Evolutionary conservation across 2,888 invertebrate genomes (phyloP), one percentile per base, ranked within the genome.

Genomic region (Phengaris alcon): DNA sequence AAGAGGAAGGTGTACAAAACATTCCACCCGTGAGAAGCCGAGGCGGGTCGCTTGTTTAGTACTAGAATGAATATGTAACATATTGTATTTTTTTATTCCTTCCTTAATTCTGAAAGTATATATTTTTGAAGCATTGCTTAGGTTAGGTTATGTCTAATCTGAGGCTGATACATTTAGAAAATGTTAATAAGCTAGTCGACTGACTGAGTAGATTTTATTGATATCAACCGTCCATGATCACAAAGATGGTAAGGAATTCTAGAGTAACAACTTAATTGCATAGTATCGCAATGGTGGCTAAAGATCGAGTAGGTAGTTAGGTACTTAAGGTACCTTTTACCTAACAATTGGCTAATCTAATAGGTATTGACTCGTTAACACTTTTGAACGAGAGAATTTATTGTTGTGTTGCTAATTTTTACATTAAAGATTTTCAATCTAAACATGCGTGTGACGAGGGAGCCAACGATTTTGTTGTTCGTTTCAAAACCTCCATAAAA

Each of bases 211-310:
- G 9, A 70, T 15, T 12, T 48, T 70, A 51, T 51, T 70, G 48
- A 70, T 51, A 51, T 70, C 51, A 70, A 51, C 70, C 12, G 64
- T 64, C 35, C 13, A 64, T 35, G 64, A 35, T 13, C 10, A 64
- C 64, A 35, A 64, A 64, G 64, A 64, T 64, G 70, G 48, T 48
- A 54, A 12, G 59, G 22, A 22, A 68, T 76, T 72, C 64, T 44
- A 73, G 46, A 51, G 70, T 73, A 76, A 64, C 52, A 52, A 57
- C 52, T 57, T 74, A 74, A 76, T 44, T 64, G 64, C 64, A 64
- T 51, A 70, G 15, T 51, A 70, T 70, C 51, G 70, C 48, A 10
- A 9, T 70, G 6, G 15, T 46, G 15, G 48, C 5, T 10, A 51
- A 9, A 15, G 15, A 51, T 12, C 15, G 51, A 12, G 46, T n/a